Evolutionary conservation across 2,797 vertebrate species (phyloP).

Genomic region (Avahi laniger): DNA sequence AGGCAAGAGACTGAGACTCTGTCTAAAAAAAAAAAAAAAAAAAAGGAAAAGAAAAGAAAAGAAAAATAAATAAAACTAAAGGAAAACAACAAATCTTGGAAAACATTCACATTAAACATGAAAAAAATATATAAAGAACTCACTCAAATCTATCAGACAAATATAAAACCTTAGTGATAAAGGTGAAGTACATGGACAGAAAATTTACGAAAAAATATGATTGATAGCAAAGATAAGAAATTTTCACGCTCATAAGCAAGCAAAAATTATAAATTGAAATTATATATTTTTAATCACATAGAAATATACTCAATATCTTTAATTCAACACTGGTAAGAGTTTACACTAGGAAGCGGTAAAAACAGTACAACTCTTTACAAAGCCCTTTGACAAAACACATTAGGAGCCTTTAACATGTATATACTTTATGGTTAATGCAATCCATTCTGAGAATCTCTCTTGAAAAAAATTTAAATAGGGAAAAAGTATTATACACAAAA

Average conservation of each 20-base stretch:
- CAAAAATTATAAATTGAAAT: not conserved
- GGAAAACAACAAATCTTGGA: not conserved
- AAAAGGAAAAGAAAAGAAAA: too few species aligned
- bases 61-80: slow-evolving; percentile 13
- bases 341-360: not conserved
- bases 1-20: too few species aligned
- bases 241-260: not conserved
- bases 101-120: not conserved
- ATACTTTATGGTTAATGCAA: not conserved
- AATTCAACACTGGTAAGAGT: not conserved
- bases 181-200: not conserved
- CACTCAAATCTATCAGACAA: not conserved
- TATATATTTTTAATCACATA: not conserved
- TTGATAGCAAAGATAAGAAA: not conserved
- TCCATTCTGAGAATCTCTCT: not conserved
- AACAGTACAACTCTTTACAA: not conserved
- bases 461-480: not conserved
- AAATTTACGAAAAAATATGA: not conserved
- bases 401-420: not conserved
- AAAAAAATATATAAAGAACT: not conserved
- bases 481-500: not conserved
- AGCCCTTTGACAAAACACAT: not conserved
- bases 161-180: not conserved
- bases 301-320: not conserved
- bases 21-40: too few species aligned